These are phyloP conservation scores for Petrocephalus schoutedeni DNA, from an alignment of 2,797 vertebrate species.

Conservation along the genomic window DNA sequence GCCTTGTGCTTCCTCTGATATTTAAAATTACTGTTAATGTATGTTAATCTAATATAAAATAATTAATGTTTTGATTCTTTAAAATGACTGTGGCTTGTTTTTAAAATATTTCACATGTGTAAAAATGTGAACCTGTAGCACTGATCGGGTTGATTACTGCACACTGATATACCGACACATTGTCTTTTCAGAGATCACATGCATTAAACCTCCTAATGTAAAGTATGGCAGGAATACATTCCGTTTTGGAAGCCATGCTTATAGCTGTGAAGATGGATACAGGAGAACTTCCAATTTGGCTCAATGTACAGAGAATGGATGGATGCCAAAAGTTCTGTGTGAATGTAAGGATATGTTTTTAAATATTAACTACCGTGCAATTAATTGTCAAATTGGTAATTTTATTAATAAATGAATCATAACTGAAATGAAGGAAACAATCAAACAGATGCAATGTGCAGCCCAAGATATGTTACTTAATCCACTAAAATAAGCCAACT, in stretches of 20 bases:
- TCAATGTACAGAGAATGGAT: conserved; percentile 48
- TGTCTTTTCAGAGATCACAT: background rate
- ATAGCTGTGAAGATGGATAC: background rate
- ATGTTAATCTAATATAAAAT: background rate
- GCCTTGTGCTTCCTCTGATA: background rate
- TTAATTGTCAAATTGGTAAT: background rate
- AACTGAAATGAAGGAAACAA: background rate
- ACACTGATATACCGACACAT: background rate
- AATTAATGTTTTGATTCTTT: background rate
- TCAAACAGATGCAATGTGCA: background rate
- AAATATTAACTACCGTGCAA: background rate
- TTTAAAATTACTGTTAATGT: background rate
- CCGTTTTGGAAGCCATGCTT: background rate
- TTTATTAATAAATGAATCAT: background rate
- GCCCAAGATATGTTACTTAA: background rate
- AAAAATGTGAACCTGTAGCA: background rate
- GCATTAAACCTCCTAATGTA: background rate
- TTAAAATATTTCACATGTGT: background rate
- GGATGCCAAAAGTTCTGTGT: conserved; percentile 39
- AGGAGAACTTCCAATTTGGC: rapidly evolving
- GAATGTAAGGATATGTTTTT: conserved; percentile 23
- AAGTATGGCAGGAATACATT: background rate
- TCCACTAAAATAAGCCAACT: background rate
- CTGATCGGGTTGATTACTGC: background rate
- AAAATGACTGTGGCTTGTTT: background rate